Percentiles rank a stretch among this genome's conserved stretches.
Evolutionary conservation across 2,888 invertebrate genomes (phyloP).

Genomic region (Aricia artaxerxes): DNA sequence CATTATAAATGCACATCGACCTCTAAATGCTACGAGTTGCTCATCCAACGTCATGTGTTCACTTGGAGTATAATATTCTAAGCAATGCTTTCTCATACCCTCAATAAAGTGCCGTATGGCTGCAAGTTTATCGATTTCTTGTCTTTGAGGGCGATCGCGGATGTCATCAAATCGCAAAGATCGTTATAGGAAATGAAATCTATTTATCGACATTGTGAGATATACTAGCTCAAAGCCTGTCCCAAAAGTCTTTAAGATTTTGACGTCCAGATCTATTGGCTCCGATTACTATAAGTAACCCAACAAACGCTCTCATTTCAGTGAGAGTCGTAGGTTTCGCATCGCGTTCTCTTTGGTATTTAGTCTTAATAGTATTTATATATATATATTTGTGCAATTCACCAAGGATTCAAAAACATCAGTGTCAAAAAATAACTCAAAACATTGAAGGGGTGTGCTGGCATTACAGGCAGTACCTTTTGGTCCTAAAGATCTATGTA

Average conservation of each 20-base stretch:
- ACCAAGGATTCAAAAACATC: background rate
- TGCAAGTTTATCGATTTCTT: background rate
- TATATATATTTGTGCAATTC: background rate
- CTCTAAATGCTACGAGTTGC: slow-evolving; percentile 10
- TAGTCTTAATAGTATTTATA: background rate
- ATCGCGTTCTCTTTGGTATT: background rate
- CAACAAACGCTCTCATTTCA: background rate
- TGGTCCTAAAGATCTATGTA: slow-evolving; percentile 1
- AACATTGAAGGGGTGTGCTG: slow-evolving; percentile 14
- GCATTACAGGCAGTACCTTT: slow-evolving; percentile 15
- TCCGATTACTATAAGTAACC: background rate
- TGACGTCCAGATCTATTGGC: background rate
- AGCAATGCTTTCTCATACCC: too few relatives aligned
- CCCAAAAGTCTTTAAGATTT: background rate
- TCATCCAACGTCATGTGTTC: slow-evolving; percentile 8
- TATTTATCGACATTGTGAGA: slow-evolving; percentile 17
- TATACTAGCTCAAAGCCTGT: background rate
- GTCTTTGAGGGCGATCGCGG: slow-evolving; percentile 18
- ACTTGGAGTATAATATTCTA: background rate
- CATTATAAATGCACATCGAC: slow-evolving; percentile 1
- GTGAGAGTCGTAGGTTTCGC: background rate
- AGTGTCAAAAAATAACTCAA: background rate
- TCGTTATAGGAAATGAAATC: slow-evolving; percentile 11
- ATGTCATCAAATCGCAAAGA: slow-evolving; percentile 18
- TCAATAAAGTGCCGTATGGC: background rate